Percentiles rank a stretch among this genome's conserved stretches.
Conservation (phyloP, 1,140 invertebrate genomes). For the Armadillidium nasatum region DNA sequence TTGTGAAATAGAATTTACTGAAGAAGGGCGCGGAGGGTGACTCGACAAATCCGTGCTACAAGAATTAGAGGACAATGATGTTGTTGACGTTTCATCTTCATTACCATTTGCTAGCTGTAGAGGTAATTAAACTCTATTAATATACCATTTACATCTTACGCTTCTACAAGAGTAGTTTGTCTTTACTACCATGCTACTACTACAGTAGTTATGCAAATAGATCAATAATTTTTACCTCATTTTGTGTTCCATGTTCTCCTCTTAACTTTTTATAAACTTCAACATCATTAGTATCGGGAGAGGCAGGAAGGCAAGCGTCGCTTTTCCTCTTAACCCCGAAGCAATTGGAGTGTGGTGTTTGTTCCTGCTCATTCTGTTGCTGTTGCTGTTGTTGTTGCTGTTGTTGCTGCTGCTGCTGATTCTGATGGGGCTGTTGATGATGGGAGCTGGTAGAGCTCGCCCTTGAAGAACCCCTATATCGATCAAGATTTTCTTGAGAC, state of each 20-base stretch:
- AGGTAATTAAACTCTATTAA: neutral
- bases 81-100: neutral
- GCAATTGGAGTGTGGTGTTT: neutral
- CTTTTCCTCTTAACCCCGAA: neutral
- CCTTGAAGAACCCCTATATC: constrained; percentile 26
- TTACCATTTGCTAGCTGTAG: neutral
- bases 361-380: neutral
- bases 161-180: neutral
- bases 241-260: neutral
- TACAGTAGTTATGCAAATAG: neutral
- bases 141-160: neutral
- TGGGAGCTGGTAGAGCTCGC: too few species aligned
- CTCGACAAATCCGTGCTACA: neutral
- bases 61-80: neutral
- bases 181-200: neutral
- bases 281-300: neutral
- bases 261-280: neutral
- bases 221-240: neutral
- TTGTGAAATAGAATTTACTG: too few species aligned
- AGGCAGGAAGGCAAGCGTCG: neutral
- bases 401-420: too few species aligned
- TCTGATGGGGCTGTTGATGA: too few species aligned
- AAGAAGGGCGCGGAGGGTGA: neutral
- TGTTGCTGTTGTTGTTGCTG: too few species aligned
- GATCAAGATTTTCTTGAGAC: constrained; percentile 38